A percentile compares a stretch with the other conserved stretches of the same genome.
Evolutionary conservation across 2,113 vertebrate genomes (phyloP).

Genomic region (Nothoprocta pentlandii): DNA sequence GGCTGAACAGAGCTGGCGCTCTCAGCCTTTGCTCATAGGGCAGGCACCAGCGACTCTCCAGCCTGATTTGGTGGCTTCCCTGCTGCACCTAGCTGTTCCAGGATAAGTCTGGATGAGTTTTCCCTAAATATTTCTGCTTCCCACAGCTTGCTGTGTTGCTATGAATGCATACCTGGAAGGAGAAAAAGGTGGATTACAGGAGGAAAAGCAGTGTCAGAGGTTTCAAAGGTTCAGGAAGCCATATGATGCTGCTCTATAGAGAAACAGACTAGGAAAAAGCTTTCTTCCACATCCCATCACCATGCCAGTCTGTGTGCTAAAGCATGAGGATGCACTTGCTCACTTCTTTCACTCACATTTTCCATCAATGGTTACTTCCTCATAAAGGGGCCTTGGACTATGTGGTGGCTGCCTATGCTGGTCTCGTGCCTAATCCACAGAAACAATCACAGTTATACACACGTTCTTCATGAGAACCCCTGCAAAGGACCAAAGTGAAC

Average conservation of each 20-base stretch:
- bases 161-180: background rate
- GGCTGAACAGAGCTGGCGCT: no score
- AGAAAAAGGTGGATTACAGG: background rate
- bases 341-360: slow-evolving; percentile 14
- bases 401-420: slow-evolving; percentile 8
- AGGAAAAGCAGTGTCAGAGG: background rate
- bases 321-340: background rate
- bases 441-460: slow-evolving; percentile 43
- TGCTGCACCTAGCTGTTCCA: background rate
- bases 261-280: background rate
- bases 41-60: no score
- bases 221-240: background rate
- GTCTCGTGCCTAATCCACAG: slow-evolving; percentile 32
- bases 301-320: background rate
- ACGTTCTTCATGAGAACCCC: slow-evolving; percentile 44
- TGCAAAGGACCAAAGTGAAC: slow-evolving; percentile 43
- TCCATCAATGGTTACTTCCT: slow-evolving; percentile 47
- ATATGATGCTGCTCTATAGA: background rate
- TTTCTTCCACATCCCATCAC: background rate
- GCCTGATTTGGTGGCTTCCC: background rate
- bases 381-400: slow-evolving; percentile 30
- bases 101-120: background rate
- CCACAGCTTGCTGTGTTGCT: background rate
- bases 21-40: no score
- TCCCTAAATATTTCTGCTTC: background rate